Evolutionary conservation across 2,888 invertebrate species (phyloP).

Genomic region (Drosophila fulvimacula): DNA sequence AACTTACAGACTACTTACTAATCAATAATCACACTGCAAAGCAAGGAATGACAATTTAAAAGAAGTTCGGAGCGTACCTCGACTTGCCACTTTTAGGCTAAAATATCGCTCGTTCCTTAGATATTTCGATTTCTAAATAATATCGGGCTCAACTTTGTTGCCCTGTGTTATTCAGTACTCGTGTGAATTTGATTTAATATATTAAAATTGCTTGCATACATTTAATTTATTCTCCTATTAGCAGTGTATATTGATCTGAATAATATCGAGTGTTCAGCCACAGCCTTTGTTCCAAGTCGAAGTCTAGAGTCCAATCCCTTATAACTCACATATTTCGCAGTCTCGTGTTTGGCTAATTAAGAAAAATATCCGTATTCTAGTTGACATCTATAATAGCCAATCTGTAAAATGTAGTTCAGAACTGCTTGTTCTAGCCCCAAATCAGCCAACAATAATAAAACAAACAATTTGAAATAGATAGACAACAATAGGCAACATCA

Average conservation of each 20-base stretch:
- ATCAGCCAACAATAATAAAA: neutral
- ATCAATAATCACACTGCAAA: neutral
- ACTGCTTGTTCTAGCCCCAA: neutral
- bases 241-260: slow-evolving; percentile 6
- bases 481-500: slow-evolving; percentile 27
- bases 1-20: neutral
- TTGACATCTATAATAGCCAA: neutral
- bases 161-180: neutral
- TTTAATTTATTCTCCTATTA: slow-evolving; percentile 7
- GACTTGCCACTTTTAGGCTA: no score
- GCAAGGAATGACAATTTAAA: neutral
- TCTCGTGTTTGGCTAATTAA: neutral
- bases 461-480: neutral
- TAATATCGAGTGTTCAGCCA: neutral
- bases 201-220: neutral
- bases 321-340: neutral
- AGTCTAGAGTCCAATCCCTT: slow-evolving; percentile 3
- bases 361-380: neutral
- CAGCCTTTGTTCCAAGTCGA: neutral
- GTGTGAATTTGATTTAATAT: neutral
- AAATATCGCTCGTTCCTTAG: no score
- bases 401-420: neutral
- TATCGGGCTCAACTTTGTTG: neutral
- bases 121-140: no score
- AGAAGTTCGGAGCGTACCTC: neutral